Conservation (phyloP, 2,113 vertebrate species). For the Prionailurus viverrinus region DNA sequence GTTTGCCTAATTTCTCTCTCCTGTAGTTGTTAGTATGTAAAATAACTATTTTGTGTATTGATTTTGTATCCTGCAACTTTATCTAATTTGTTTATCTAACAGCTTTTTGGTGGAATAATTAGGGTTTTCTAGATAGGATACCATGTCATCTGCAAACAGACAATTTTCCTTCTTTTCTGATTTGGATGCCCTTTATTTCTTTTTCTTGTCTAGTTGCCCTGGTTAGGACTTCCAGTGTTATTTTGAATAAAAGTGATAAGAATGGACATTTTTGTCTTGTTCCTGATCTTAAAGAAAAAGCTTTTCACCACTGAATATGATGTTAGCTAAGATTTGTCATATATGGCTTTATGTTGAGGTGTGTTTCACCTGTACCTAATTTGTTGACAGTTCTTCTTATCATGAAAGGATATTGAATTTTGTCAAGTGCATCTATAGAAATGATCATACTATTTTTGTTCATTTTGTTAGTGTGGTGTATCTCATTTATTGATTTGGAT, state of each 20-base stretch:
- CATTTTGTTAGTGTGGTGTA: not conserved
- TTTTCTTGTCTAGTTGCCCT: not conserved
- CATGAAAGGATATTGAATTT: not conserved
- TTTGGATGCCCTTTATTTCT: not conserved
- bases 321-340: not conserved
- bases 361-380: not conserved
- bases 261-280: not conserved
- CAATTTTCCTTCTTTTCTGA: not conserved
- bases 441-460: not conserved
- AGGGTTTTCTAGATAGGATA: constrained; percentile 1
- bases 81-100: not conserved
- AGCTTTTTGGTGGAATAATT: not conserved
- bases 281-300: not conserved
- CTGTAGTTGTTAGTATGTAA: not conserved
- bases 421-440: not conserved
- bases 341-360: not conserved
- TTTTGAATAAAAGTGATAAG: not conserved
- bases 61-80: not conserved
- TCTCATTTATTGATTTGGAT: not conserved
- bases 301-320: not conserved
- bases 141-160: not conserved
- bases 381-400: not conserved
- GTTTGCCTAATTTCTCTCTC: constrained; percentile 9
- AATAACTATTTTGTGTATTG: not conserved
- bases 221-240: not conserved